Base-by-base conservation (phyloP, 2,113 vertebrate genomes). In the Dipodomys ordii region DNA sequence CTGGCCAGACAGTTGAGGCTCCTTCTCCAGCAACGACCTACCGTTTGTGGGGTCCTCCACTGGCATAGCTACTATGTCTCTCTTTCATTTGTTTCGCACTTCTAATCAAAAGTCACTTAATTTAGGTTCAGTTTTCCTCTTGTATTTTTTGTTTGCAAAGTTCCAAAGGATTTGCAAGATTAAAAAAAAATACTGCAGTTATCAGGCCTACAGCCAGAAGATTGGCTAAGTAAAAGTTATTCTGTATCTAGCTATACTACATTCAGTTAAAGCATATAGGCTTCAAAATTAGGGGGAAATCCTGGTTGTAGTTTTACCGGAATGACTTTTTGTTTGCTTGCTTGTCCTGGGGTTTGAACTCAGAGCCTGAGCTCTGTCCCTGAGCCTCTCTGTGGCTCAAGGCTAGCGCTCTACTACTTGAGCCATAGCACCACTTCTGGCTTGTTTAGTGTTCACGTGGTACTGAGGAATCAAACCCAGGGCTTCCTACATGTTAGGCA, bases 101-200 rank as follows among this genome's bases (percentile, higher is more conserved):
- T 71, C 32, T 90, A 88, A 19, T 57, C 53, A 57, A 13, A 57
- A 39, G 39, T 39, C 3, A 39, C 39, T 57, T 57, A 57, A 57
- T 16, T 57, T 44, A 62, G 25, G 32, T 81, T 88, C 32, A 62
- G 7, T 91, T 88, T 92, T 79, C 60, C 35, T 69, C 25, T 12
- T 28, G 39, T 83, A n/a, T 15, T 93, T 96, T 84, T 16, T 67
- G 94, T 93, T 91, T 92, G 18, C 67, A 88, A 90, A 93, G 19
- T 88, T 86, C 44, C 85, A 83, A 32, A 72, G 32, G 10, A 71
- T 86, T 72, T 68, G 0, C 22, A 72, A 89, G 46, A 83, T 39
- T 39, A 39, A 39, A 39, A 39, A 39, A 86, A 77, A 91, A 62
- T 88, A 80, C 92, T 77, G 69, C 1, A 72, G 39, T 39, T 39